Evolutionary conservation across 2,797 vertebrate genomes (phyloP).

Genomic region (Arctocebus calabarensis): DNA sequence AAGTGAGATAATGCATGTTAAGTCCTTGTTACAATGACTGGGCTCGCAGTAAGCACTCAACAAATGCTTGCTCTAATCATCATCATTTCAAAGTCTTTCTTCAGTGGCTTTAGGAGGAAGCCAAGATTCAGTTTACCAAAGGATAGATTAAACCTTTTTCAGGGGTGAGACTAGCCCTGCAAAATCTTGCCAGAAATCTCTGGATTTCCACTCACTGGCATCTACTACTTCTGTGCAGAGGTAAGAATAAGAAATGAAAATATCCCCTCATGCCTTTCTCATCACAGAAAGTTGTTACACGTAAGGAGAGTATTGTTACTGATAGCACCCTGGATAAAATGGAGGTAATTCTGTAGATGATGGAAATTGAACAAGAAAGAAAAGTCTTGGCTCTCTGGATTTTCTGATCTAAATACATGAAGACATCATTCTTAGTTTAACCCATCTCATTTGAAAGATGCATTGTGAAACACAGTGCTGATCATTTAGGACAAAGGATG

Average conservation of each 20-base stretch:
- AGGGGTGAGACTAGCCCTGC: background rate
- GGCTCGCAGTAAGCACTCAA: background rate
- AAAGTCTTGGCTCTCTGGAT: constrained; percentile 11
- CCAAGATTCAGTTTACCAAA: background rate
- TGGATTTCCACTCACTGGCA: background rate
- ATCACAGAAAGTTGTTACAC: background rate
- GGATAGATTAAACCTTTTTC: background rate
- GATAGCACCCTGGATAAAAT: background rate
- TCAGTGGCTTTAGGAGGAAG: background rate
- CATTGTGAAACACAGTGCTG: constrained; percentile 46
- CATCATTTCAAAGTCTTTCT: background rate
- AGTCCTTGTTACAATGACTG: background rate
- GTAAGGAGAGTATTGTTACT: background rate
- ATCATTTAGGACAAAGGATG: constrained; percentile 63
- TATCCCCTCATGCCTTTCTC: background rate
- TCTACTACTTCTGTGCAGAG: background rate
- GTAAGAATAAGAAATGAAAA: background rate
- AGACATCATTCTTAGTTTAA: constrained; percentile 52
- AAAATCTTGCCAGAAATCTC: background rate
- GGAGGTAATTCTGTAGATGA: background rate
- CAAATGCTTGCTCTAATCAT: background rate
- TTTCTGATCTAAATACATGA: constrained; percentile 46
- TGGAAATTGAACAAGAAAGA: background rate
- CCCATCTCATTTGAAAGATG: constrained; percentile 36
- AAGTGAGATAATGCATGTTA: constrained; percentile 12